Percentiles rank a stretch among this genome's conserved stretches.
phyloP scores from a whole-genome alignment of 2,888 invertebrate genomes.

The Tricholauxania praeusta region DNA sequence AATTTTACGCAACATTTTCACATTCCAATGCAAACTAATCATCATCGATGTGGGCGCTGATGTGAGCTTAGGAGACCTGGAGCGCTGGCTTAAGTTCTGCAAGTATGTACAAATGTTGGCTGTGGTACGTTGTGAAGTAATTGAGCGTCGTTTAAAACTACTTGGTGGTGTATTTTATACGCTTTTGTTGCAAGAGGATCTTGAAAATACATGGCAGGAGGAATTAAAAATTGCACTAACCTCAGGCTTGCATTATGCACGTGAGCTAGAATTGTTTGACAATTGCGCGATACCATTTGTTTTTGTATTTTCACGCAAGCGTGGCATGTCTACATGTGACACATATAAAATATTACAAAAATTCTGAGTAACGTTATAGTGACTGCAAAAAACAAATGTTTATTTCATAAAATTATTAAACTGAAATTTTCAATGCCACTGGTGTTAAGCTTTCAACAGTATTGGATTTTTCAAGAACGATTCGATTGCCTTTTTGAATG shows the following conservation, averaged over 20 bases:
- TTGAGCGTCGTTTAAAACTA: conserved; percentile 51
- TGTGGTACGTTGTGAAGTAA: conserved; percentile 51
- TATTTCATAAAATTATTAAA: no score
- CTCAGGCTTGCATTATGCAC: conserved; percentile 49
- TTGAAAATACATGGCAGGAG: conserved; percentile 54
- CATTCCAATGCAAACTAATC: conserved; percentile 54
- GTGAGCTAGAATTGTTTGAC: conserved; percentile 42
- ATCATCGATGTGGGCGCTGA: conserved; percentile 54
- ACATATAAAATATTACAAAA: conserved; percentile 49
- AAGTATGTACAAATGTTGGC: conserved; percentile 53
- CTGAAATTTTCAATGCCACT: no score
- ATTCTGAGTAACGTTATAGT: not conserved
- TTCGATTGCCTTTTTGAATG: no score
- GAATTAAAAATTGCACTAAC: conserved; percentile 50
- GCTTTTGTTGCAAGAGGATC: conserved; percentile 49
- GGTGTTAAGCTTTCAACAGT: no score
- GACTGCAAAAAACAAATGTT: no score
- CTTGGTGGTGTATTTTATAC: conserved; percentile 48
- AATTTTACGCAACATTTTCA: conserved; percentile 51
- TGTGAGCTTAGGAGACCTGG: conserved; percentile 49
- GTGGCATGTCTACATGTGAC: conserved; percentile 53
- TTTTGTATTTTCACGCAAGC: conserved; percentile 55
- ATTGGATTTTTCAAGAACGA: no score
- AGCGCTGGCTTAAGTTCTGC: conserved; percentile 58
- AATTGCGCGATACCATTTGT: conserved; percentile 50